Evolutionary conservation across 2,888 invertebrate species (phyloP), one percentile per base, ranked within the genome.

Genomic region (Meliscaeva auricollis): DNA sequence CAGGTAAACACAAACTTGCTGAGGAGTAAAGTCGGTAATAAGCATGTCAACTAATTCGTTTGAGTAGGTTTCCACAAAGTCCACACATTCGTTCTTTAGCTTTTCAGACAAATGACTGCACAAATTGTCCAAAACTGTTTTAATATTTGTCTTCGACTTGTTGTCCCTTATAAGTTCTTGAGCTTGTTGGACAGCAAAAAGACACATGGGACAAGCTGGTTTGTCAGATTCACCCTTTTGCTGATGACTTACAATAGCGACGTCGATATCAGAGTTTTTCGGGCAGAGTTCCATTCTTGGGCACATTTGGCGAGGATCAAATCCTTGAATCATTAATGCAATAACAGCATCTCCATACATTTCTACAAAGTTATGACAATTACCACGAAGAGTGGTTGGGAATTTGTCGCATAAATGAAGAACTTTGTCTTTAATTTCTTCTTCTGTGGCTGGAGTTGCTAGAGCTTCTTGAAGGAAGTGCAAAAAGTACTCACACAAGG

Each of bases 401-500:
- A 97, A 91, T 87, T 93, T 93, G 9, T 93, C 90, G 91, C 98
- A 98, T 0, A 96, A 94, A 83, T 93, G 93, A 84, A 94, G 94
- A 1, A 98, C 94, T 0, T 94, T 93, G 0, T 93, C 89, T 89
- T 95, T 95, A 58, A 98, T 94, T 88, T 95, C 92, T 8, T 94
- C 96, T 93, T 96, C 96, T 9, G 94, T 95, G 41, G 91, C 91
- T 1, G 95, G 94, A 87, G 94, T 93, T 72, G 96, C 95, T 87
- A 97, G 93, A 17, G 94, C 94, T 66, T 95, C 94, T 90, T 97
- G 97, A 56, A 97, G 89, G 87, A 95, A 96, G 90, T 97, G 96
- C 88, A 97, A 91, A 91, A 96, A 93, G 92, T 96, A 97, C 92
- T 97, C 95, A 90, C 98, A 98, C 90, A 97, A 94, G 32, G 95